A percentile compares a stretch with the other conserved stretches of the same genome.
phyloP scores from a whole-genome alignment of 2,113 vertebrate species.

The Porphyrio hochstetteri region DNA sequence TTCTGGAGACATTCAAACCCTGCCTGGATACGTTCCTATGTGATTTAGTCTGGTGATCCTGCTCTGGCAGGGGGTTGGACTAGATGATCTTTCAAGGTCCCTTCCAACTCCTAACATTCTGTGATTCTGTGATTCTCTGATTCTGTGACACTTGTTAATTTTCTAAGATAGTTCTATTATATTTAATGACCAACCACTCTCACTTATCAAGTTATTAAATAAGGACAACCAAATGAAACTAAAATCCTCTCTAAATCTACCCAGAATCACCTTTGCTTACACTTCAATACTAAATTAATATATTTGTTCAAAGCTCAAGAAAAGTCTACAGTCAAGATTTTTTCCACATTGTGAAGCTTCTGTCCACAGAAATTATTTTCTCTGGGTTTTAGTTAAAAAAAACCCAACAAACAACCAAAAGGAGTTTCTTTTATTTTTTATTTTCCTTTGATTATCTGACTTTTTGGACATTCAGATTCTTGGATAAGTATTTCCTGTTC shows the following conservation, averaged over 20 bases:
- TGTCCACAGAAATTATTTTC: neutral
- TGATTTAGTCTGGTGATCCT: too few relatives aligned
- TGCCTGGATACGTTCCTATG: too few relatives aligned
- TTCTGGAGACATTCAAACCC: too few relatives aligned
- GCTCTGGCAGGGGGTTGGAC: too few relatives aligned
- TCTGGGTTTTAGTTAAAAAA: neutral
- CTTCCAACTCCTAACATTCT: too few relatives aligned
- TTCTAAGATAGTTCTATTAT: neutral
- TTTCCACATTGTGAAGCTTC: neutral
- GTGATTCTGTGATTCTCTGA: too few relatives aligned
- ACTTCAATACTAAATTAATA: neutral
- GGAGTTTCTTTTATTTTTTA: neutral
- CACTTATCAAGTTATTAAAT: neutral
- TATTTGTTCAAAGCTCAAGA: neutral
- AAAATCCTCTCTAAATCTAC: neutral
- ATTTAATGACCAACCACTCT: neutral
- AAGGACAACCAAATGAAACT: neutral
- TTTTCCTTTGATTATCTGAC: neutral
- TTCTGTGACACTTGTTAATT: neutral
- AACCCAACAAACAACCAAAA: rapidly evolving
- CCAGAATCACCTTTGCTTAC: neutral
- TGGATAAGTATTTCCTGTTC: neutral
- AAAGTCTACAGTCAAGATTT: neutral
- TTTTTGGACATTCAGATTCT: neutral
- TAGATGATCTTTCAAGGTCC: too few relatives aligned